These are phyloP conservation scores for Neopipo cinnamomea DNA, from an alignment of 2,113 vertebrate genomes.

Conservation along the genomic window DNA sequence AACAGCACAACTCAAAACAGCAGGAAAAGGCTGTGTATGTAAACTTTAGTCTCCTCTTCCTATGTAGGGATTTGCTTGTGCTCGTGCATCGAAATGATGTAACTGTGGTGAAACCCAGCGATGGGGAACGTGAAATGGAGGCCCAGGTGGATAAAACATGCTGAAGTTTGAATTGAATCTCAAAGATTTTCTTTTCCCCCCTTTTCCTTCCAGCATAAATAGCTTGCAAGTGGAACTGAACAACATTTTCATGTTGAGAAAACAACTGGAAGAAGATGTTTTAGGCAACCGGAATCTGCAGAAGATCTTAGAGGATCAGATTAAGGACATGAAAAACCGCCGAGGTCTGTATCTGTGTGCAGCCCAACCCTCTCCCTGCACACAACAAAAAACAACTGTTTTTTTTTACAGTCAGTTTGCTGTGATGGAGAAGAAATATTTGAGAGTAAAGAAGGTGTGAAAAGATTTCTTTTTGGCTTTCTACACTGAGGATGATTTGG, in stretches of 20 bases:
- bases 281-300: slow-evolving; percentile 80
- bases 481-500: neutral
- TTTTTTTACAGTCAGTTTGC: neutral
- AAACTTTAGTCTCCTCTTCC: slow-evolving; percentile 23
- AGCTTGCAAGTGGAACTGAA: slow-evolving; percentile 84
- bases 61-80: slow-evolving; percentile 18
- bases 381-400: neutral
- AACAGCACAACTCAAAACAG: neutral
- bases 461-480: neutral
- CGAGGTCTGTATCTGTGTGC: slow-evolving; percentile 78
- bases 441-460: neutral
- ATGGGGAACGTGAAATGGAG: neutral
- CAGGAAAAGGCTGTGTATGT: neutral
- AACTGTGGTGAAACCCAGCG: neutral
- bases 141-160: neutral
- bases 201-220: slow-evolving; percentile 25
- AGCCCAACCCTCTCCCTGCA: neutral
- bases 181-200: neutral
- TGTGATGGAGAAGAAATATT: neutral
- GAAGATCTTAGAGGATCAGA: slow-evolving; percentile 83
- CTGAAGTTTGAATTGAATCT: neutral
- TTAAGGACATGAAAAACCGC: slow-evolving; percentile 75
- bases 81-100: neutral
- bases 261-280: slow-evolving; percentile 85
- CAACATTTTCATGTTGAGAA: slow-evolving; percentile 79